These are phyloP conservation scores for Aelia acuminata DNA, from an alignment of 2,888 invertebrate species.

Conservation along the genomic window DNA sequence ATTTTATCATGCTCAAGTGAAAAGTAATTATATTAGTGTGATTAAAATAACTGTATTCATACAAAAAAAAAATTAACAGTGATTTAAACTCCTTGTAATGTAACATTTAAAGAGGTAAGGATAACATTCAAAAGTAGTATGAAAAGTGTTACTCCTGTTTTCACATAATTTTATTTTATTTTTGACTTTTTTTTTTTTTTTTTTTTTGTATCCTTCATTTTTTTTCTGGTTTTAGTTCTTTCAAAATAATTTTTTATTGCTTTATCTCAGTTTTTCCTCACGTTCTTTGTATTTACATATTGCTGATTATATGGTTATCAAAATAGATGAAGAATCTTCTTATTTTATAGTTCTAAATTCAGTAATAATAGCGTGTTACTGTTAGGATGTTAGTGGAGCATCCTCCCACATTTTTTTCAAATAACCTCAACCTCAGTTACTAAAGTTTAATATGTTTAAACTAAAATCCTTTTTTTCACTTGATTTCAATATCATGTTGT, in stretches of 20 bases:
- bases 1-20: too few species aligned
- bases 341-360: background rate
- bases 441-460: background rate
- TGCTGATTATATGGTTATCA: background rate
- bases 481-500: background rate
- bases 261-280: background rate
- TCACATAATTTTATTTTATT: background rate
- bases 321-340: background rate
- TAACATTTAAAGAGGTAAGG: background rate
- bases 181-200: background rate
- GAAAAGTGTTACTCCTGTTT: background rate
- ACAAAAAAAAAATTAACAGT: background rate
- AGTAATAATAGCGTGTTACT: background rate
- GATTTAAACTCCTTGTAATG: background rate
- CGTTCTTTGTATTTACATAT: background rate
- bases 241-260: background rate
- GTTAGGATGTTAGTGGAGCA: background rate
- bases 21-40: too few species aligned
- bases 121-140: background rate
- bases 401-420: background rate
- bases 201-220: background rate
- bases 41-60: too few species aligned
- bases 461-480: background rate
- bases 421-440: background rate
- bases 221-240: background rate